Evolutionary conservation across 2,797 vertebrate genomes (phyloP).

Genomic region (Cheirogaleus major): DNA sequence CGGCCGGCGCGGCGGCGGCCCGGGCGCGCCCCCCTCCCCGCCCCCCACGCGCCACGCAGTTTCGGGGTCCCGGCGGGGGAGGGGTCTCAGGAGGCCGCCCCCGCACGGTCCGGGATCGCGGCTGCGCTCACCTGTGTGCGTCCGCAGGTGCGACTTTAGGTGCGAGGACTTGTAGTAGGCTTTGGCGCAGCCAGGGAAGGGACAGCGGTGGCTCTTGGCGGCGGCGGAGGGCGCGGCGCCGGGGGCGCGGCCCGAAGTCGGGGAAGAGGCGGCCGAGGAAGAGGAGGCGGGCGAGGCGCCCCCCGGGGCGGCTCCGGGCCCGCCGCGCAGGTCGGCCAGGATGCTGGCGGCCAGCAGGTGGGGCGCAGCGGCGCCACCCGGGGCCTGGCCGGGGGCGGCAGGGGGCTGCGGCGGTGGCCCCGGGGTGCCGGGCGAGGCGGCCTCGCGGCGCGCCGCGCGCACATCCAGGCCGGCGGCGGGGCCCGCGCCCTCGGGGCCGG

Average conservation of each 20-base stretch:
- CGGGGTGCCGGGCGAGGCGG: constrained; percentile 72
- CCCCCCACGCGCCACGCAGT: constrained; percentile 70
- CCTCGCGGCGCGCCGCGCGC: constrained; percentile 87
- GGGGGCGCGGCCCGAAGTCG: constrained; percentile 65
- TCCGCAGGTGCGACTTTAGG: constrained; percentile 93
- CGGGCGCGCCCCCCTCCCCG: constrained; percentile 74
- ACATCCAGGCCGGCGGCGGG: constrained; percentile 86
- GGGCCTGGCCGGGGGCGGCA: background rate
- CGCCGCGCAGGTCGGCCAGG: constrained; percentile 91
- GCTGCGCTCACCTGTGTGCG: constrained; percentile 88
- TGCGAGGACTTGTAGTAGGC: constrained; percentile 94
- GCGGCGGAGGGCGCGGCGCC: constrained; percentile 62
- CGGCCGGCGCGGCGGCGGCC: constrained; percentile 58
- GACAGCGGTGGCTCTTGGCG: constrained; percentile 90
- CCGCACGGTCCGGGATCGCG: fast-evolving
- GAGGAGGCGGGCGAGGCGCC: constrained; percentile 83
- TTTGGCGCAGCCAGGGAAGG: constrained; percentile 92
- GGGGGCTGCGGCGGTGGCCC: constrained; percentile 43
- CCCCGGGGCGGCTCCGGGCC: constrained; percentile 89
- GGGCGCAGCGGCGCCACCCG: constrained; percentile 78
- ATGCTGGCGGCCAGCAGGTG: constrained; percentile 90
- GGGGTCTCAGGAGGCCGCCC: background rate
- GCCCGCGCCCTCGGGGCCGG: constrained; percentile 80
- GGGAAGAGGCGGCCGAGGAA: constrained; percentile 87
- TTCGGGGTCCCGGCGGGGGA: constrained; percentile 64